Percentiles rank a stretch among this genome's conserved stretches.
Conservation (phyloP, 2,113 vertebrate species). For the Brienomyrus brachyistius region DNA sequence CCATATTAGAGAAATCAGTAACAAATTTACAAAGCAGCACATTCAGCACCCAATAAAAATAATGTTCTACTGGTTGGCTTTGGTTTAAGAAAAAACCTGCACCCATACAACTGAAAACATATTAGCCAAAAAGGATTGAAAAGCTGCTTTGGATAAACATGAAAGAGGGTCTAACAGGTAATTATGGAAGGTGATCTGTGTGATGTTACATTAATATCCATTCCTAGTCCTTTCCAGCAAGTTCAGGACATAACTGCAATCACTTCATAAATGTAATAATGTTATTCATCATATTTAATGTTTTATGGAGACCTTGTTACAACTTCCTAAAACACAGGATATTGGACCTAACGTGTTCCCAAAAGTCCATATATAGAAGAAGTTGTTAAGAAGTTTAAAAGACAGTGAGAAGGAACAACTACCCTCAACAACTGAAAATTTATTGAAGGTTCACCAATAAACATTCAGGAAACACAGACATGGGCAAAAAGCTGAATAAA, state of each 20-base stretch:
- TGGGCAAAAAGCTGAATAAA: conserved; percentile 20
- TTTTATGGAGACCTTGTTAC: background rate
- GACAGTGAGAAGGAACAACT: background rate
- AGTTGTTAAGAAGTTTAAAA: background rate
- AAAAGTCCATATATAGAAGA: background rate
- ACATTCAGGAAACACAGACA: conserved; percentile 20
- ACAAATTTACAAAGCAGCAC: background rate
- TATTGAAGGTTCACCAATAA: conserved; percentile 14
- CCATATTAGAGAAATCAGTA: background rate
- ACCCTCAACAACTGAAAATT: conserved; percentile 20
- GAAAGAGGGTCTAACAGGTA: background rate
- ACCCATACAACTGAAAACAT: background rate
- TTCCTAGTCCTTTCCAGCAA: background rate
- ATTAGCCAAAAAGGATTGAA: background rate
- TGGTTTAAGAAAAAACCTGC: background rate
- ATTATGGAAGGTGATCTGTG: background rate
- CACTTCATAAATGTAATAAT: background rate
- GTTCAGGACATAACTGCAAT: background rate
- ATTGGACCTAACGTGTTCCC: background rate
- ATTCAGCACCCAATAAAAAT: background rate
- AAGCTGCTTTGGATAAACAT: background rate
- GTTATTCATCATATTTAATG: background rate
- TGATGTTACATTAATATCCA: background rate
- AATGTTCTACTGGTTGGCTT: background rate
- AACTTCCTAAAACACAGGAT: background rate